Percentiles rank a stretch among this genome's conserved stretches.
phyloP scores from a whole-genome alignment of 2,797 vertebrate species.

The Sebastes steindachneri region DNA sequence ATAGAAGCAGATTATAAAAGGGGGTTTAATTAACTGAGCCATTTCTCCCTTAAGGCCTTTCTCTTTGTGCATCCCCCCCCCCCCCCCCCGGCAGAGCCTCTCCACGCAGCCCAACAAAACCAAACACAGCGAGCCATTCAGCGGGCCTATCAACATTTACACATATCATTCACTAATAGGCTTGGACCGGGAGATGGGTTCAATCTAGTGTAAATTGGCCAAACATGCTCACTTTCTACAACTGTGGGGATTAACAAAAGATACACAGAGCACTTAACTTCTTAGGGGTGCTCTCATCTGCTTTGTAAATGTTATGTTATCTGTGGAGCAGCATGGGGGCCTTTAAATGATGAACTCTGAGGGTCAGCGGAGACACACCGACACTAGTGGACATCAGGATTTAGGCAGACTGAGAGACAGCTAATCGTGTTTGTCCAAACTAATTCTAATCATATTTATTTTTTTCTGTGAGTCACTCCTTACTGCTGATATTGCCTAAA shows the following conservation, averaged over 20 bases:
- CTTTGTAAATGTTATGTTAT: conserved; percentile 71
- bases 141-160: conserved; percentile 70
- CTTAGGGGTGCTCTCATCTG: conserved; percentile 66
- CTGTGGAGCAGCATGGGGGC: conserved; percentile 51
- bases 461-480: not conserved
- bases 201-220: conserved; percentile 60
- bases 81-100: conserved; percentile 49
- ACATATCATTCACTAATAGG: conserved; percentile 73
- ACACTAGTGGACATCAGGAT: conserved; percentile 11
- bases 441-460: not conserved
- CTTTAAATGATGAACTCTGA: conserved; percentile 60
- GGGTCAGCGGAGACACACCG: conserved; percentile 18
- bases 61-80: conserved; percentile 61
- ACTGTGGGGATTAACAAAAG: conserved; percentile 56
- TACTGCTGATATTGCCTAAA: not conserved
- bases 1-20: conserved; percentile 75
- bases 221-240: conserved; percentile 68
- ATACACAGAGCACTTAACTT: conserved; percentile 69
- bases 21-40: conserved; percentile 83
- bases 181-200: conserved; percentile 47
- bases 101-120: conserved; percentile 69
- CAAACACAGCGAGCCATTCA: conserved; percentile 74
- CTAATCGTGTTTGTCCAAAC: conserved; percentile 1
- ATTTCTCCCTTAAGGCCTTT: conserved; percentile 76
- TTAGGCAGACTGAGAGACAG: not conserved